Evolutionary conservation across 2,888 invertebrate genomes (phyloP), one percentile per base, ranked within the genome.

Genomic region (Cephus pygmeus): DNA sequence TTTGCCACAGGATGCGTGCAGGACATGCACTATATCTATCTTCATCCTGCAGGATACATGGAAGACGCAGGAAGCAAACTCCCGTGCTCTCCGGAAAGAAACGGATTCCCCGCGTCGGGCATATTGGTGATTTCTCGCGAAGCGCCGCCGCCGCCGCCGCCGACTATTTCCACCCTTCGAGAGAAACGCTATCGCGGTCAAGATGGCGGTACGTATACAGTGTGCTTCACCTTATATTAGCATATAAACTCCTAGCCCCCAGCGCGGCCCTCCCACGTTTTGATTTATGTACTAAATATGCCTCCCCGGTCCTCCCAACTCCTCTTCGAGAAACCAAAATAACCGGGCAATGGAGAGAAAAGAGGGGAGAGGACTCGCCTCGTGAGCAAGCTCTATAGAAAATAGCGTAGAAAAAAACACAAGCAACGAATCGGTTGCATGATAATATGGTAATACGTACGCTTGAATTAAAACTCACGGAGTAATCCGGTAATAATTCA

Each of bases 241-340:
- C 90, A 90, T 90, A 89, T 87, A 90, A 89, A 90, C 88, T 88
- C 88, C 85, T 88, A 85, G 89, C 90, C 88, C 82, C 86, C 82
- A 88, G 90, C 88, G 75, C 85, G 83, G 85, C 83, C 85, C 87
- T 88, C 86, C 87, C 83, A 86, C 80, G 85, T 83, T 90, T 87
- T 91, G 91, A 91, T 91, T 91, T 90, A 91, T 90, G 88, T 87
- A 89, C 89, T 87, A 90, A 91, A 91, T 90, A 90, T 91, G 90
- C 90, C 91, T 88, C 86, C 85, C 86, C 83, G 82, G 76, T 34
- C 74, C 74, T 78, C 78, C 71, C 33, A n/a, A 12, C 31, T 30
- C 33, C 71, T 71, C 33, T 71, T 71, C 71, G 71, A 71, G 71
- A 71, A 30, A 15, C 15, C 15, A 40, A 40, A 40, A 40, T 40